Base-by-base conservation (phyloP, 1,140 invertebrate species). In the Ephestia elutella region DNA sequence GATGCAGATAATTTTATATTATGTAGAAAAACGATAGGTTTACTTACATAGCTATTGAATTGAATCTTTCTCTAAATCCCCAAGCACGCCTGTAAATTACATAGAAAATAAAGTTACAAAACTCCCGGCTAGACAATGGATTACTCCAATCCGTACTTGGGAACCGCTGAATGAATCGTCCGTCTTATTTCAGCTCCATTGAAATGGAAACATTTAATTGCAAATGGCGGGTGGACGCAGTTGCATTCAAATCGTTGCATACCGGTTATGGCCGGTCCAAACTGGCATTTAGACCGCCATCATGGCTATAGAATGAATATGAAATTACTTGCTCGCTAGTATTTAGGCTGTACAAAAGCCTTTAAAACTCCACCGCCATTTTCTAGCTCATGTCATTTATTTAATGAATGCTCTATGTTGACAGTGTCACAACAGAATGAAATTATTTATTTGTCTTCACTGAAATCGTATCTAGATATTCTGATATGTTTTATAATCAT, bases 171-270 rank as follows among this genome's bases (percentile, higher is more conserved):
- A 53, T 44, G 51, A 59, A 59, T 54, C 65, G 63, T 48, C 61
- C 69, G 62, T 68, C 66, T 75, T 74, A 74, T 78, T 80, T 68
- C 63, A 68, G 63, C 66, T 62, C 68, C 63, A 76, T 73, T 76
- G 70, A 71, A 71, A 68, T 71, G 68, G 75, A 67, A 80, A 75
- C 71, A 73, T 78, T 80, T 78, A 80, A 80, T 78, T 76, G 75
- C 65, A 62, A 66, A 59, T 67, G 58, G 61, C 50, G 58, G 62
- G 62, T 56, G 58, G 59, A 59, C 64, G 25, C 59, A 57, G 63
- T 62, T 62, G 70, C 66, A 75, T 75, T 75, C 65, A 68, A 72
- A 74, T 66, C 56, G 57, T n/a, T 51, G 56, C 63, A 53, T 59
- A 62, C 57, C 59, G 49, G 56, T 50, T 55, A 49, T 55, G 19